Conservation (phyloP, 2,888 invertebrate genomes). For the Xanthia togata region DNA sequence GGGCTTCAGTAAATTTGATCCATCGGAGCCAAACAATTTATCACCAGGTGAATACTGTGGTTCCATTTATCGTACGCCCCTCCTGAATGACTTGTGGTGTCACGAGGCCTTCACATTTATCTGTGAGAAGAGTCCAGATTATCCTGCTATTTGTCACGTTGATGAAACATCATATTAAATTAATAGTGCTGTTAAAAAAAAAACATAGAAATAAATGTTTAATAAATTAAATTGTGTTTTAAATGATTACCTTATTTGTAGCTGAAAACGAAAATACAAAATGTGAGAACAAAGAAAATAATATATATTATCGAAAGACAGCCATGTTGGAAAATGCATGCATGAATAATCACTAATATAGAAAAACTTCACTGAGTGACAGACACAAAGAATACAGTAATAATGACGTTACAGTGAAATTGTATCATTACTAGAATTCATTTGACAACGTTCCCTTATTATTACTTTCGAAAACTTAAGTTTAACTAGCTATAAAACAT, state of each 20-base stretch:
- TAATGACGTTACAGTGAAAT: constrained; percentile 48
- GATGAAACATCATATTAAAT: neutral
- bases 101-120: constrained; percentile 31
- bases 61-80: constrained; percentile 65
- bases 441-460: constrained; percentile 42
- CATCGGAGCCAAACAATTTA: constrained; percentile 71
- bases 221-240: neutral
- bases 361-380: neutral
- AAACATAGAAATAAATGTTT: neutral
- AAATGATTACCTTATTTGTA: neutral
- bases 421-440: constrained; percentile 33
- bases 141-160: constrained; percentile 31
- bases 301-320: neutral
- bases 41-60: constrained; percentile 72
- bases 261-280: neutral
- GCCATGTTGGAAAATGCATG: neutral
- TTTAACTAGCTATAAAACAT: constrained; percentile 28
- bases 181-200: neutral
- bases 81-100: constrained; percentile 73
- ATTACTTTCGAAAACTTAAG: constrained; percentile 54
- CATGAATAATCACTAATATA: neutral
- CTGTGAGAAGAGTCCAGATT: constrained; percentile 51
- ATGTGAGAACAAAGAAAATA: neutral
- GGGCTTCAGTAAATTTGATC: constrained; percentile 72
- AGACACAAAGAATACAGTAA: constrained; percentile 22